Evolutionary conservation across 2,888 invertebrate species (phyloP).

Genomic region (Strigamia crassipes): DNA sequence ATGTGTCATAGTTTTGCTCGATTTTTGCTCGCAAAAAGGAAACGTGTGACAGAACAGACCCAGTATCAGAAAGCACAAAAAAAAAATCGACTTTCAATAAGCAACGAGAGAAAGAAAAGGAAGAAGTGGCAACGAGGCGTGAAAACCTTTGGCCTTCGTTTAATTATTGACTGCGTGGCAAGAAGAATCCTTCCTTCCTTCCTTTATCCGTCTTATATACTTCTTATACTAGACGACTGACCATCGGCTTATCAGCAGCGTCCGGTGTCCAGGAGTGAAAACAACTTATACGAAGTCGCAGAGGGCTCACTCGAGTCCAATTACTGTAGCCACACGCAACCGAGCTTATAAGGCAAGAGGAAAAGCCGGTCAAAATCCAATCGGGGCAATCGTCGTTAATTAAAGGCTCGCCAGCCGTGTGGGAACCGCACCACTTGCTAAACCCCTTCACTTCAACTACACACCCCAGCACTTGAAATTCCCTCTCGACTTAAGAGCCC

Average conservation of each 20-base stretch:
- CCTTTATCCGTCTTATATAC: constrained; percentile 15
- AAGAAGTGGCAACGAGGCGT: constrained; percentile 17
- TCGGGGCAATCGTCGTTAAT: constrained; percentile 45
- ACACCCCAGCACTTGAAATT: constrained; percentile 3
- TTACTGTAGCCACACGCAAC: constrained; percentile 34
- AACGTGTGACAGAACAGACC: not conserved
- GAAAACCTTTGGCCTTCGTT: not conserved
- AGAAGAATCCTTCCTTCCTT: constrained; percentile 7
- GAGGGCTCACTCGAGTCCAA: not conserved
- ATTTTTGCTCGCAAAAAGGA: not conserved
- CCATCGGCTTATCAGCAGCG: constrained; percentile 35
- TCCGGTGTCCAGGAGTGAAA: constrained; percentile 8
- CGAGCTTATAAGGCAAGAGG: constrained; percentile 27
- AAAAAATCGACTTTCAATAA: constrained; percentile 28
- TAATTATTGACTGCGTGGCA: constrained; percentile 16
- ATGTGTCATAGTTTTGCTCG: not conserved
- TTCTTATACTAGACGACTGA: not conserved
- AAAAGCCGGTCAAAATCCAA: constrained; percentile 44
- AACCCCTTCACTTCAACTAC: constrained; percentile 1
- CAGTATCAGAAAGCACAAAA: constrained; percentile 26
- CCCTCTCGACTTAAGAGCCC: not conserved
- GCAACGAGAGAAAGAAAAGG: not conserved
- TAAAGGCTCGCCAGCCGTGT: constrained; percentile 32
- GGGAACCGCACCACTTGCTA: constrained; percentile 32
- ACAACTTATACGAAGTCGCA: not conserved